Base-by-base conservation (phyloP, 1,140 invertebrate species). In the Hycleus phaleratus region DNA sequence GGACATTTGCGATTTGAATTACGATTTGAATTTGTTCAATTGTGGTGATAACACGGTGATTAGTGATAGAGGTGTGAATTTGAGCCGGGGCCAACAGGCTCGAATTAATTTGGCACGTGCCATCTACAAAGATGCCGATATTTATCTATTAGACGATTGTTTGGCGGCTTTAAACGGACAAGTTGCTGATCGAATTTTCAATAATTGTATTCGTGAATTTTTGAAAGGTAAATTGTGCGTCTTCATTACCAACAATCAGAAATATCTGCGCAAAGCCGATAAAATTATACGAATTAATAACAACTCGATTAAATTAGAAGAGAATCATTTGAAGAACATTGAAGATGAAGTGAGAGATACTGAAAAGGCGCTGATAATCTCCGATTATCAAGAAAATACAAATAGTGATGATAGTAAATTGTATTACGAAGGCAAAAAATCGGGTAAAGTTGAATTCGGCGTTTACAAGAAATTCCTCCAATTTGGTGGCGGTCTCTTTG, bases 81-180 rank as follows among this genome's bases (percentile, higher is more conserved):
- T 91, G 8, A 93, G 89, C 71, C 93, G 93, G 58, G 93, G 95
- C 45, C 94, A 97, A 74, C 86, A 90, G 63, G 93, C 93, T 1
- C 81, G 93, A 63, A 87, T 96, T 4, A 92, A 89, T 67, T 74
- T 93, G 38, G 91, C 91, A 1, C 81, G 90, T 48, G 83, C 90
- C 10, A 78, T 92, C 4, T 93, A 93, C 72, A 79, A 82, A 44
- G 81, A 89, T 58, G 83, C 87, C 0, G 84, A 88, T 67, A 84
- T 93, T 54, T 94, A 93, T 71, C 70, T 94, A 3, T 70, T 94
- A 26, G 90, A 93, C 71, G 90, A 93, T 79, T 88, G 88, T 10
- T 73, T 92, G 9, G 88, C 87, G 46, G 90, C 90, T 0, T 83
- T 88, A 32, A 86, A 89, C 71, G 76, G 83, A 0, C 81, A 86